Percentiles rank a stretch among this genome's conserved stretches.
Evolutionary conservation across 2,888 invertebrate genomes (phyloP).

Genomic region (Steinernema hermaphroditum): DNA sequence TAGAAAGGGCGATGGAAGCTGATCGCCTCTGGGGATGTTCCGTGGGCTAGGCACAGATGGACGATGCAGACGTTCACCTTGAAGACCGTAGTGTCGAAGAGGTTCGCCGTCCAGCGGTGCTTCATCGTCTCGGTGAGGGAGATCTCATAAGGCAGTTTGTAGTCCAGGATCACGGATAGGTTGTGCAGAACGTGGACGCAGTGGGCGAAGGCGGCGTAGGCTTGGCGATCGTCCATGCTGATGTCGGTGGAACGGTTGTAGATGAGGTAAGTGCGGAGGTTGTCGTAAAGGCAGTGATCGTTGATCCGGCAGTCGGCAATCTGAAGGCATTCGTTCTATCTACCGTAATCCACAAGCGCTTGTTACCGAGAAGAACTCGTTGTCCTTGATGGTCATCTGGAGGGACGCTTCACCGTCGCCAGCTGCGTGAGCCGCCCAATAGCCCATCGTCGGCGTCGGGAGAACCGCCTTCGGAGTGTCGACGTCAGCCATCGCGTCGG

Average conservation of each 20-base stretch:
- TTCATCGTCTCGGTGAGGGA: constrained; percentile 31
- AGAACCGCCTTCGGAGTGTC: not conserved
- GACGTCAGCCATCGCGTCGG: constrained; percentile 10
- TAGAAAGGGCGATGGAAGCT: constrained; percentile 14
- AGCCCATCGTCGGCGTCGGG: not conserved
- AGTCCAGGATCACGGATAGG: constrained; percentile 32
- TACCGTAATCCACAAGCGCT: not conserved
- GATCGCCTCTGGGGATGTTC: constrained; percentile 26
- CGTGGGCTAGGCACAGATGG: constrained; percentile 31
- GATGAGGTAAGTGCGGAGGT: not conserved
- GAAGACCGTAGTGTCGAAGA: constrained; percentile 36
- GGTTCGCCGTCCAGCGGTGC: constrained; percentile 34
- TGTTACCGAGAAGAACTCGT: constrained; percentile 32
- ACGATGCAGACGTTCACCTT: constrained; percentile 32
- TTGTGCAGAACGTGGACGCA: constrained; percentile 26
- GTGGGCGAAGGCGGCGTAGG: constrained; percentile 37
- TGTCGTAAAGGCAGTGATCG: constrained; percentile 16
- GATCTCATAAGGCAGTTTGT: constrained; percentile 30
- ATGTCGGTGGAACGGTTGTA: not conserved
- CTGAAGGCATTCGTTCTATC: not conserved
- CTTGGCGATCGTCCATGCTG: constrained; percentile 11
- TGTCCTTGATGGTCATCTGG: constrained; percentile 1
- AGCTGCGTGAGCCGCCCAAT: not conserved
- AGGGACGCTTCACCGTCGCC: not conserved
- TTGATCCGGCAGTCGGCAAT: constrained; percentile 14